Evolutionary conservation across 2,113 vertebrate species (phyloP), one percentile per base, ranked within the genome.

Genomic region (Hyperopisus bebe): DNA sequence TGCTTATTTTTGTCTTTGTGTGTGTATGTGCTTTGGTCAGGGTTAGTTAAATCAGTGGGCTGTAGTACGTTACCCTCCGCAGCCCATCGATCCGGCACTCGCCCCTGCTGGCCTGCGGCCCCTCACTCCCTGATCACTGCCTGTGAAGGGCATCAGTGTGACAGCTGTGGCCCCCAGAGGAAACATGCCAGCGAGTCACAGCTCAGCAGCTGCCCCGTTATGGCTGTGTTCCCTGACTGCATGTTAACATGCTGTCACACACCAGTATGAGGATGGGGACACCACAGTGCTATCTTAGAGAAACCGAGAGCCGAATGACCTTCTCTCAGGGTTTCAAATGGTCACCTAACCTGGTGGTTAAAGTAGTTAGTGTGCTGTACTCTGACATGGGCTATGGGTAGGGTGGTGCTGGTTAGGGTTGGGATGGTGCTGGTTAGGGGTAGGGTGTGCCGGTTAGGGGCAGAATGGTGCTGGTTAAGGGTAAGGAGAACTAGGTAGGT

Each of bases 61-160:
- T 0, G 35, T 17, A 10, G 5, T 19, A 17, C 5, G 31, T 42
- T 19, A 8, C 13, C 15, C 39, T 83, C 82, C 89, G 88, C 31
- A 46, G 90, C 88, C 87, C 91, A 95, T 95, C 70, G 94, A 95
- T 94, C 82, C 24, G 85, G 88, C 80, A 24, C 80, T 55, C 48
- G 35, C 48, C 51, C 85, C 77, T 70, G 70, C 82, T 82, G 91
- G 86, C 93, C 93, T 44, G 89, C 87, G 94, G 91, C 91, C n/a
- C 90, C 70, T 89, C 87, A 86, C 91, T 85, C 90, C 89, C 93
- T 94, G 92, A 84, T 94, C 92, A 94, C 91, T 93, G 95, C 92
- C 94, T 95, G 95, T 95, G 95, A 94, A 95, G 95, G 95, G 92
- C 94, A 95, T 94, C 83, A 92, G 93, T 94, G 93, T 96, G 95